Evolutionary conservation across 2,888 invertebrate genomes (phyloP), one percentile per base, ranked within the genome.

Genomic region (Sphecodes monilicornis): DNA sequence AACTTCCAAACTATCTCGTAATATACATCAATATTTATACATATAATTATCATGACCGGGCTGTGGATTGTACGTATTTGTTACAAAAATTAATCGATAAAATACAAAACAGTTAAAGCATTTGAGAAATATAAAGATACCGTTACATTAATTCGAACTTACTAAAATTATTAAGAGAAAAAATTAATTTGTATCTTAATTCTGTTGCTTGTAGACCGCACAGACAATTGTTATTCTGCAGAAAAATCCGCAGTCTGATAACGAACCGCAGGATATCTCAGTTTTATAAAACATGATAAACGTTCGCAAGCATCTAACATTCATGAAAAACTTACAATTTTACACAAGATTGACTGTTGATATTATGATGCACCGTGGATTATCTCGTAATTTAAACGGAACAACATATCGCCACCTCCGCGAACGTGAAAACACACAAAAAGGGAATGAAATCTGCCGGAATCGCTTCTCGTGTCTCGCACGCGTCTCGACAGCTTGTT

Each of bases 401-500:
- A 26, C 11, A 22, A 11, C 4, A 1, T 54, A 78, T 74, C 16
- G 54, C 29, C 13, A 32, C 32, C 8, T 70, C 29, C 64, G 13
- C 74, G 68, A 57, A 36, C 36, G 26, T 0, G 26, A 74, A 57
- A 16, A 69, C 22, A 68, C 50, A 54, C 73, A 73, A 75, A 43
- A 36, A 41, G 60, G 57, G 69, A 57, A 69, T 70, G 43, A 69
- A 78, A 82, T 85, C 75, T 76, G 32, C 50, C 54, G 43, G 50
- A 79, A 72, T 72, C 57, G 29, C 69, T 80, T 77, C 46, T 36
- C 72, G 32, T 76, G 79, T 80, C 84, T 80, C 82, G 70, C 71
- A 76, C 69, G 66, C 73, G 73, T 83, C 83, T 80, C 76, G 78
- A 76, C 80, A 75, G 78, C 76, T 77, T 80, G 76, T 90, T 87